phyloP scores from a whole-genome alignment of 2,797 vertebrate genomes.

The Nasua narica region DNA sequence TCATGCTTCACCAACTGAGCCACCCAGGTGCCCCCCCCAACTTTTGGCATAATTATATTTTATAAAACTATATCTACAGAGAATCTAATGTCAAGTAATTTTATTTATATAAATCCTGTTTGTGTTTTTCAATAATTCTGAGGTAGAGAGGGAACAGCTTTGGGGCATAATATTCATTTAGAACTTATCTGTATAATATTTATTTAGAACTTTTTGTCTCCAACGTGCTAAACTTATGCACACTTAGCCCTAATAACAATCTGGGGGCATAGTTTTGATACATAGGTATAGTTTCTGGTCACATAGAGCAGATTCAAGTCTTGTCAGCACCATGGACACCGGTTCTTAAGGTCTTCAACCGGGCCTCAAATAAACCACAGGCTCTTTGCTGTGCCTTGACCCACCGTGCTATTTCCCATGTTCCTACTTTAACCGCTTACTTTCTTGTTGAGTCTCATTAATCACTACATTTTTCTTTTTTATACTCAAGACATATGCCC shows the following conservation, averaged over 20 bases:
- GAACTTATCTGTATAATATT: neutral
- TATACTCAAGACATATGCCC: neutral
- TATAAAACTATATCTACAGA: neutral
- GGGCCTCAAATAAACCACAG: neutral
- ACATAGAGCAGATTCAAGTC: neutral
- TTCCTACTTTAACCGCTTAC: neutral
- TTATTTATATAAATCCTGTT: neutral
- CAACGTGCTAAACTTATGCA: neutral
- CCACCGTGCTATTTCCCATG: neutral
- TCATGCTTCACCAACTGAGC: neutral
- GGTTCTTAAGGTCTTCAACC: neutral
- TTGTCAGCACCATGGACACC: no score
- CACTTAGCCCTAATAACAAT: neutral
- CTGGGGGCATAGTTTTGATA: neutral
- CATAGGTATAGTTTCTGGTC: neutral
- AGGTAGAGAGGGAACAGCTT: neutral
- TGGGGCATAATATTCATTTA: neutral
- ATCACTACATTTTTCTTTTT: neutral
- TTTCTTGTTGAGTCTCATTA: neutral
- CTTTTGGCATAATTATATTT: neutral
- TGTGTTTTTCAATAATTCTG: neutral
- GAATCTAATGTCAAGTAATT: neutral
- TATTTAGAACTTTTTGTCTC: neutral
- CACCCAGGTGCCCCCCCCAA: neutral
- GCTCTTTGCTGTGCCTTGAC: neutral